A percentile compares a stretch with the other conserved stretches of the same genome.
phyloP scores from a whole-genome alignment of 2,113 vertebrate genomes.

The Osmerus mordax region DNA sequence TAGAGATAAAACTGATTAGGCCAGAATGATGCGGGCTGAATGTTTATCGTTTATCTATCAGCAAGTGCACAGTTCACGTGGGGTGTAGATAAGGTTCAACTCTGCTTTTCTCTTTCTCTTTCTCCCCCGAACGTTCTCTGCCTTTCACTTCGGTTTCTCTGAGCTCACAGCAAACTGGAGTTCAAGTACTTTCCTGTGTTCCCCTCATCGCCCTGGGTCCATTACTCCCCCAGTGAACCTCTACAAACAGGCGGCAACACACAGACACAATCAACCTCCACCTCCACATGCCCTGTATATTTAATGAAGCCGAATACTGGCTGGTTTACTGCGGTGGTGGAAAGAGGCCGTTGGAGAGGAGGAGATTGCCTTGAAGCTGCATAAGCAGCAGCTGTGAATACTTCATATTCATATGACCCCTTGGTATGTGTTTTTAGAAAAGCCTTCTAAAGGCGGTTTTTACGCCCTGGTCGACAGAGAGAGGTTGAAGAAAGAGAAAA shows the following conservation, averaged over 20 bases:
- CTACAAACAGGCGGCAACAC: neutral
- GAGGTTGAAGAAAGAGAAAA: slow-evolving; percentile 13
- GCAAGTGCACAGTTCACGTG: too few species aligned
- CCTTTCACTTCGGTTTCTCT: neutral
- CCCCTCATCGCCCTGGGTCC: neutral
- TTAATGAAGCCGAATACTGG: slow-evolving; percentile 39
- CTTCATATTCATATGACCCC: slow-evolving; percentile 61
- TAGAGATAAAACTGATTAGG: too few species aligned
- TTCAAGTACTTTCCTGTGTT: slow-evolving; percentile 12
- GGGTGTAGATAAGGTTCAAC: too few species aligned
- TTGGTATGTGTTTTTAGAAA: slow-evolving; percentile 21
- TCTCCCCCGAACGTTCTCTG: neutral
- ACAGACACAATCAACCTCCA: slow-evolving; percentile 17
- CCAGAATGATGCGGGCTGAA: too few species aligned
- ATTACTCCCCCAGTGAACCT: neutral
- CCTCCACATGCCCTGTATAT: slow-evolving; percentile 31
- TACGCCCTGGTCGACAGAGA: slow-evolving; percentile 25
- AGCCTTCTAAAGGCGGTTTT: slow-evolving; percentile 37
- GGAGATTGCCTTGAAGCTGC: neutral
- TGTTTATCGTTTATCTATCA: too few species aligned
- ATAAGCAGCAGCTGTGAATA: slow-evolving; percentile 33
- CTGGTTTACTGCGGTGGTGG: slow-evolving; percentile 14
- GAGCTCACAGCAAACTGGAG: neutral
- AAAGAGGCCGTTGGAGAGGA: neutral
- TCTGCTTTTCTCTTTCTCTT: neutral